phyloP scores from a whole-genome alignment of 2,888 invertebrate genomes.

The Epirrhoe tristata region DNA sequence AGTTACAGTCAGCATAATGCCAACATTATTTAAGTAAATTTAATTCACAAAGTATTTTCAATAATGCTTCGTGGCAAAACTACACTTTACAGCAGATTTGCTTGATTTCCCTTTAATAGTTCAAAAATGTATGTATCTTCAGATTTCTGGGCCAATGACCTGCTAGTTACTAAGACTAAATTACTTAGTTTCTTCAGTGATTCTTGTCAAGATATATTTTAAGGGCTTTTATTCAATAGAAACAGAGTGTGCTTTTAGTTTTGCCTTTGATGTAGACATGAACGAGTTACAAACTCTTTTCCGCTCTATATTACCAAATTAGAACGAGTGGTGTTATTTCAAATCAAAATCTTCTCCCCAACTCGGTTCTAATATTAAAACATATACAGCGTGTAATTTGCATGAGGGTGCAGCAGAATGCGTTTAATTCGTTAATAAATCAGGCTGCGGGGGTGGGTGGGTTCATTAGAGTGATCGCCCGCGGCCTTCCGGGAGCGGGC shows the following conservation, averaged over 20 bases:
- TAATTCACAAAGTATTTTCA: constrained; percentile 48
- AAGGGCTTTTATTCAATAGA: not conserved
- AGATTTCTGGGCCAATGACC: constrained; percentile 51
- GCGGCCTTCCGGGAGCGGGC: constrained; percentile 75
- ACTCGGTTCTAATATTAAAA: constrained; percentile 45
- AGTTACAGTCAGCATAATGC: constrained; percentile 20
- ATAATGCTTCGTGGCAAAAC: constrained; percentile 12
- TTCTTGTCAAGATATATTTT: constrained; percentile 1
- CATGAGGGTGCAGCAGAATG: constrained; percentile 81
- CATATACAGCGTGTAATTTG: constrained; percentile 55
- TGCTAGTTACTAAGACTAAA: too few species aligned
- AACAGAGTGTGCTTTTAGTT: not conserved
- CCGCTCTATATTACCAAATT: constrained; percentile 5
- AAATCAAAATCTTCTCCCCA: constrained; percentile 35
- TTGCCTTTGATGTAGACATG: not conserved
- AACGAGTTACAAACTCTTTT: not conserved
- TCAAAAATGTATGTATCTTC: constrained; percentile 27
- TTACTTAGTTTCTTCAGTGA: constrained; percentile 14
- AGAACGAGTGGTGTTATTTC: constrained; percentile 9
- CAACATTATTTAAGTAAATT: constrained; percentile 31
- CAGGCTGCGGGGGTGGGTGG: constrained; percentile 78
- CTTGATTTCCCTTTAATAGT: constrained; percentile 18
- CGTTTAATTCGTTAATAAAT: constrained; percentile 86
- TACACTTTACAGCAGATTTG: constrained; percentile 17
- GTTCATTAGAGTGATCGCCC: constrained; percentile 84